Base-by-base conservation (phyloP, 2,888 invertebrate species). In the Caenorhabditis angaria region DNA sequence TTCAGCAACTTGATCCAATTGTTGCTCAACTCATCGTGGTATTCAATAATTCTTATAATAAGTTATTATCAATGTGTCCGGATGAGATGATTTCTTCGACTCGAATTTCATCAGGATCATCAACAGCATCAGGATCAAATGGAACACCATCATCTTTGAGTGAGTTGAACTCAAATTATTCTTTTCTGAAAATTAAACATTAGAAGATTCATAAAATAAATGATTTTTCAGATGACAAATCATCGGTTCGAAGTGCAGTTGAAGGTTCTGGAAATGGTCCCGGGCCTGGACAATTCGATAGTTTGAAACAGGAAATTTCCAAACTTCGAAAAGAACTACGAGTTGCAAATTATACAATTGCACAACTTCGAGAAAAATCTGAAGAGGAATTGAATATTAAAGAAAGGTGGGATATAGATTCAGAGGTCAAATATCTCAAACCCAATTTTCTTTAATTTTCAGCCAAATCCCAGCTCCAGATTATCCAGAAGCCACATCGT, bases 31-130 rank as follows among this genome's bases (percentile, higher is more conserved):
- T 85, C 14, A 82, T 85, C 50, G 79, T 85, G 35, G 67, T 77
- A 8, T 85, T 85, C 70, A 81, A 82, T 62, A 78, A 78, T 61
- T 78, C 83, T 14, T 83, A 85, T 63, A 80, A 82, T 32, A 82
- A 84, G 78, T 62, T 78, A 12, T 47, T 78, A 8, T 65, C 70
- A 61, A 65, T 78, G 70, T 73, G 73, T 54, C 78, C 76, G 12
- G 69, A 69, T 53, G 73, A 73, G 27, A 62, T 63, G 20, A n/a
- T 24, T 12, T 61, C 56, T 57, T 56, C 65, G n/a, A 63, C 69
- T 2, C 22, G 64, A 12, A 24, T 63, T 12, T 69, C 73, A 4
- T 68, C 68, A 35, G 64, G 68, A 29, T 73, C 73, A 5, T 68
- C 73, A 0, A 55, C 62, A 5, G 54, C 64, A 4, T 70, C 70